phyloP scores from a whole-genome alignment of 92 coral and sea anemone species.

The Pocillopora meandrina region DNA sequence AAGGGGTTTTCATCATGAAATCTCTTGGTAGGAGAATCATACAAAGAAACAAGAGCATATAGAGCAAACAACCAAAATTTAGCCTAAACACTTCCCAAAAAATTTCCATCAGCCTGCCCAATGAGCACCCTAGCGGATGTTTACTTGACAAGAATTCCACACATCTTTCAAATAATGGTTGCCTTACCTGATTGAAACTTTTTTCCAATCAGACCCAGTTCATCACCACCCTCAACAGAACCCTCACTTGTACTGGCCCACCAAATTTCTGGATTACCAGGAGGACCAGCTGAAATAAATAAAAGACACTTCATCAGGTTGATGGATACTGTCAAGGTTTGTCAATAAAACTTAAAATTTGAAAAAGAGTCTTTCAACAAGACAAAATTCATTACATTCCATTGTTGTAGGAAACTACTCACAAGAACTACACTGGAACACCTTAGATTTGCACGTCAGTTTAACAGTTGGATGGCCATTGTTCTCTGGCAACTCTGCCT shows the following conservation, averaged over 20 bases:
- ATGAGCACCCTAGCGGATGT: no score
- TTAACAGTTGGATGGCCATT: constrained; percentile 64
- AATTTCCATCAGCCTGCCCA: no score
- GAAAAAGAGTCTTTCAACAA: background rate
- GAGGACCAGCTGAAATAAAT: constrained; percentile 82
- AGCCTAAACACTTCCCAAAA: no score
- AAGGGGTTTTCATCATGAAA: no score
- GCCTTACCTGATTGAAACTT: constrained; percentile 91
- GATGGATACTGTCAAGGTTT: no score
- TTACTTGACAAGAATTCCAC: no score
- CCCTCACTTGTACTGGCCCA: constrained; percentile 98
- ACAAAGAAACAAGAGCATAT: no score
- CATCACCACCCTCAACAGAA: constrained; percentile 92
- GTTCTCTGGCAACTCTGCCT: constrained; percentile 88
- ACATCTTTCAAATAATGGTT: background rate
- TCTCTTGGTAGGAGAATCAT: no score
- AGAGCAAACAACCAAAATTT: no score
- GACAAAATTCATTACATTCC: background rate
- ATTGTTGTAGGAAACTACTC: constrained; percentile 18
- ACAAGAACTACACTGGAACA: constrained; percentile 99
- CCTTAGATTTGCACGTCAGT: constrained; percentile 89
- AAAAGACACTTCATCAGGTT: background rate
- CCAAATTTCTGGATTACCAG: constrained; percentile 99
- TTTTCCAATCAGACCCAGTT: constrained; percentile 99
- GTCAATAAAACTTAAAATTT: background rate